Evolutionary conservation across 2,113 vertebrate genomes (phyloP).

Genomic region (Rhinopomastus cyanomelas): DNA sequence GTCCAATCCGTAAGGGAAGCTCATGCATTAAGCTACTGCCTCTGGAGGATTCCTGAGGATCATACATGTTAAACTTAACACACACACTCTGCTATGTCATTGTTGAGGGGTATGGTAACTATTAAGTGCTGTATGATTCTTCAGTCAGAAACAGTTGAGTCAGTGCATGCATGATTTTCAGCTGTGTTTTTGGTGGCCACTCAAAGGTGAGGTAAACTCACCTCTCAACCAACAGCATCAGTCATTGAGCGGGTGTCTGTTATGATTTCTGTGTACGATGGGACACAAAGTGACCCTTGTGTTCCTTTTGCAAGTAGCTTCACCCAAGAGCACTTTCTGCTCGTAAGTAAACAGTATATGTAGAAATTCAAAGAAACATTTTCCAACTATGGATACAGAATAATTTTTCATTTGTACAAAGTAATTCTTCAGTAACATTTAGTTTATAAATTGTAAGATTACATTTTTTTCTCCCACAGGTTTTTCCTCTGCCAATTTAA

Average conservation of each 20-base stretch:
- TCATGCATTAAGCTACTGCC: not conserved
- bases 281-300: not conserved
- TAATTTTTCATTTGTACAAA: not conserved
- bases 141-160: not conserved
- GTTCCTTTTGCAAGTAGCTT: not conserved
- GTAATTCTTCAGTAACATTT: not conserved
- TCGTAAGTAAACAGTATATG: not conserved
- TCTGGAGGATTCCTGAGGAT: not conserved
- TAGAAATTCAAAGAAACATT: not conserved
- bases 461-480: not conserved
- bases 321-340: not conserved
- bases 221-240: not conserved
- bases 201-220: not conserved
- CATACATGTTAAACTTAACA: not conserved
- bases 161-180: not conserved
- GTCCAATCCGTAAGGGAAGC: not conserved
- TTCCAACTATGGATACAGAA: not conserved
- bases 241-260: not conserved
- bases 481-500: not conserved
- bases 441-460: not conserved
- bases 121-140: not conserved
- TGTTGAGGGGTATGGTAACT: fast-evolving
- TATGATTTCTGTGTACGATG: not conserved
- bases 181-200: not conserved
- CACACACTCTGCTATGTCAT: not conserved